Conservation (phyloP, 1,140 invertebrate species). For the Phocides pigmalion region DNA sequence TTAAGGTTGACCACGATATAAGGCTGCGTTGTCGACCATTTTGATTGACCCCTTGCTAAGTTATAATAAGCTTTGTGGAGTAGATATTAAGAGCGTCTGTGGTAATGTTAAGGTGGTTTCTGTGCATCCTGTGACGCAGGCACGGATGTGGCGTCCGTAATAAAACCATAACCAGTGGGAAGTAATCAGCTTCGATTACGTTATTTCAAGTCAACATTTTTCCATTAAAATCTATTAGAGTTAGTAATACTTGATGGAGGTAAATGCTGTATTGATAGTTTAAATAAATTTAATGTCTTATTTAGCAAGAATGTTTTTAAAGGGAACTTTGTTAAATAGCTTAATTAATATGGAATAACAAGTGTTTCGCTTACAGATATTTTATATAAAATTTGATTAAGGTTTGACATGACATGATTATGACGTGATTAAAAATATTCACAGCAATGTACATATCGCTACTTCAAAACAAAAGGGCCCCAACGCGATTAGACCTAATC, state of each 20-base stretch:
- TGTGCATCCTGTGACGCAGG: slow-evolving; percentile 66
- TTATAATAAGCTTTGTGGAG: slow-evolving; percentile 36
- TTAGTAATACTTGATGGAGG: neutral
- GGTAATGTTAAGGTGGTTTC: slow-evolving; percentile 17
- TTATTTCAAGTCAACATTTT: slow-evolving; percentile 32
- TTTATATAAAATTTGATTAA: too few species aligned
- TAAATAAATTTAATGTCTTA: too few species aligned
- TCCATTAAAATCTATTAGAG: slow-evolving; percentile 4
- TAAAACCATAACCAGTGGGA: slow-evolving; percentile 58
- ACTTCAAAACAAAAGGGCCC: too few species aligned
- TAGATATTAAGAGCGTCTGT: slow-evolving; percentile 10
- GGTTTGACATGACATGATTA: too few species aligned
- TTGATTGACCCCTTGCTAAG: neutral
- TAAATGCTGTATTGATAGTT: too few species aligned
- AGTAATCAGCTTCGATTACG: slow-evolving; percentile 44
- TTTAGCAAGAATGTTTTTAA: too few species aligned
- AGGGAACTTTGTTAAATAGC: too few species aligned
- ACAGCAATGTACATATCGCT: too few species aligned
- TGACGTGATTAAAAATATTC: too few species aligned
- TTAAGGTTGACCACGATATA: slow-evolving; percentile 26
- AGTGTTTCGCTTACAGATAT: too few species aligned
- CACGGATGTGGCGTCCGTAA: slow-evolving; percentile 67
- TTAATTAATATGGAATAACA: too few species aligned
- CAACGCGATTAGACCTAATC: too few species aligned
- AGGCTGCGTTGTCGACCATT: slow-evolving; percentile 11